Evolutionary conservation across 2,113 vertebrate species (phyloP), one percentile per base, ranked within the genome.

Genomic region (Gadus macrocephalus): DNA sequence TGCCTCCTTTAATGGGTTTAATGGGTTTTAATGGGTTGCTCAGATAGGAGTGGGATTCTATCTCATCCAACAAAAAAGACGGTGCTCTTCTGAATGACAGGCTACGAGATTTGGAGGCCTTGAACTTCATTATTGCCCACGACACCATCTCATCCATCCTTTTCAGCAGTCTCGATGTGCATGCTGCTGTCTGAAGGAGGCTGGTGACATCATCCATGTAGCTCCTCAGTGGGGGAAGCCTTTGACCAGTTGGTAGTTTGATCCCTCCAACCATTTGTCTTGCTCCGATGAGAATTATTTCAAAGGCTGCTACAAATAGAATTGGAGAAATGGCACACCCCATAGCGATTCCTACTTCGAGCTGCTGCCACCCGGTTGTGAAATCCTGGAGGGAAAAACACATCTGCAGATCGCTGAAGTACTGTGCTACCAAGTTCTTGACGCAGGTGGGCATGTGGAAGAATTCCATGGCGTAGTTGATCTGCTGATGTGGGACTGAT

Each of bases 401-500:
- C 2, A 25, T 25, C 25, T 25, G 25, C 25, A 25, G 25, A 25
- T 25, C 25, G 25, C 25, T 25, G 25, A 25, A 25, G 25, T 25
- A 25, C 25, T 25, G 1, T 25, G 25, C 25, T 25, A 25, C 25
- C 25, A 25, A 25, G 25, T 25, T 25, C 25, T 25, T 25, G 25
- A 25, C 2, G 25, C 25, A 25, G 25, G 25, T 25, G 25, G 2
- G 25, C 25, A 25, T 25, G 25, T 3, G 25, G 25, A 25, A 25
- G 25, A 25, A 25, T 25, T 2, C 25, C 25, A 25, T 25, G 25
- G 25, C 25, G 25, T 38, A 68, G 27, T 11, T 71, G n/a, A 76
- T 63, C 12, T 58, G 69, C 27, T 76, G 58, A 11, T 71, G 60
- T 6, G 65, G 74, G n/a, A 76, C 69, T 15, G 69, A 71, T 49